phyloP scores from a whole-genome alignment of 2,113 vertebrate genomes.

The Tachysurus vachellii region DNA sequence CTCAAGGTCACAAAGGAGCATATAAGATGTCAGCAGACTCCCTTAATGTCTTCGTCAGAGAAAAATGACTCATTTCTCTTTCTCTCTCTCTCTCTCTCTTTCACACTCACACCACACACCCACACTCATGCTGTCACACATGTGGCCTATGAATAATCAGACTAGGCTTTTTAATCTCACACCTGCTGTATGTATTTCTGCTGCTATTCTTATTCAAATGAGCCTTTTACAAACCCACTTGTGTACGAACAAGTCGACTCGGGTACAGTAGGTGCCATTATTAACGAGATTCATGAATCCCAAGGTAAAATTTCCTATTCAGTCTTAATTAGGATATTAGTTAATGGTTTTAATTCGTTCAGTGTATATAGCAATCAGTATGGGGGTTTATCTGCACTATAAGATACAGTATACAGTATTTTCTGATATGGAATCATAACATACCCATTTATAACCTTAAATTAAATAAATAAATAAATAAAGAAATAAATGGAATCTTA shows the following conservation, averaged over 20 bases:
- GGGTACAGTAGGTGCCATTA: neutral
- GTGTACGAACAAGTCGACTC: neutral
- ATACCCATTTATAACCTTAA: no score
- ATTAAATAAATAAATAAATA: no score
- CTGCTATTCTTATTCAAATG: constrained; percentile 18
- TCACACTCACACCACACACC: neutral
- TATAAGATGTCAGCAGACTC: constrained; percentile 9
- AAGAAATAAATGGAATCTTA: no score
- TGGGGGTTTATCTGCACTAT: neutral
- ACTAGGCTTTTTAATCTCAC: neutral
- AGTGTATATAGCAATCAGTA: neutral
- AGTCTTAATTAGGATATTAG: neutral
- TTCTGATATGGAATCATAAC: neutral
- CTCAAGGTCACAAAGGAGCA: constrained; percentile 22
- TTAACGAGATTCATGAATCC: neutral
- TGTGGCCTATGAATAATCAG: constrained; percentile 35
- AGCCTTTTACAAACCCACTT: constrained; percentile 13
- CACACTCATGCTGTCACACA: neutral
- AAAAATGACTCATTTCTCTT: neutral
- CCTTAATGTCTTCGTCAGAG: constrained; percentile 43
- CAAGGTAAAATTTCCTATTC: neutral
- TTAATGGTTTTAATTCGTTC: no score
- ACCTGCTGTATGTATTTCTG: constrained; percentile 12
- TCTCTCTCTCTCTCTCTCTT: neutral
- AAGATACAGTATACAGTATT: no score